phyloP scores from a whole-genome alignment of 2,888 invertebrate species.

The Villa cingulata region DNA sequence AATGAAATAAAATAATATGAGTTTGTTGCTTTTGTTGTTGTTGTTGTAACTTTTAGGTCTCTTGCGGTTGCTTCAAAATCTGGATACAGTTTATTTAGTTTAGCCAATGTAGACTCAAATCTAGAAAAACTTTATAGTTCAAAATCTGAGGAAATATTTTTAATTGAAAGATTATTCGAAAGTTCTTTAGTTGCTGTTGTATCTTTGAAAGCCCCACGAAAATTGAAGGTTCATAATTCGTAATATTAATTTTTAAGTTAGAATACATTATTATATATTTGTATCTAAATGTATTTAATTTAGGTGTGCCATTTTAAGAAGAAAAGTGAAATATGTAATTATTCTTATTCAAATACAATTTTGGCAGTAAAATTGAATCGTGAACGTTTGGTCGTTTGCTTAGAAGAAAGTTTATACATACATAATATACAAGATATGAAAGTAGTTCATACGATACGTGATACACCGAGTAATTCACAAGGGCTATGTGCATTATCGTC shows the following conservation, averaged over 20 bases:
- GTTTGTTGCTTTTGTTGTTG: background rate
- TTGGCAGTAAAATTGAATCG: conserved; percentile 91
- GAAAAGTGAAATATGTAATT: conserved; percentile 95
- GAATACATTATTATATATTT: background rate
- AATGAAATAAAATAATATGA: no score
- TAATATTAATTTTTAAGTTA: background rate
- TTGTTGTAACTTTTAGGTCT: conserved; percentile 44
- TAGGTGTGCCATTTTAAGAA: conserved; percentile 95
- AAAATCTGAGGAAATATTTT: conserved; percentile 72
- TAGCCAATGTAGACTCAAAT: conserved; percentile 62
- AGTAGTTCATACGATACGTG: conserved; percentile 93
- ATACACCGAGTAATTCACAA: conserved; percentile 89
- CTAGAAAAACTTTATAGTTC: conserved; percentile 83
- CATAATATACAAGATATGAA: conserved; percentile 98
- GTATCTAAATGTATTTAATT: conserved; percentile 16
- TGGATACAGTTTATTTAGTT: conserved; percentile 79
- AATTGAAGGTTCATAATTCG: conserved; percentile 28
- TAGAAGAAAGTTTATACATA: conserved; percentile 95
- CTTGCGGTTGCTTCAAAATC: conserved; percentile 83
- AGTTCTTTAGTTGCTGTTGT: conserved; percentile 95
- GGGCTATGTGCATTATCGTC: conserved; percentile 87
- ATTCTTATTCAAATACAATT: conserved; percentile 88
- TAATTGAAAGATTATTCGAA: conserved; percentile 92
- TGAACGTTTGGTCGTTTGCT: conserved; percentile 85
- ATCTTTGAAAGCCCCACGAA: conserved; percentile 78